Evolutionary conservation across 2,797 vertebrate species (phyloP).

Genomic region (Rhabdomys pumilio): DNA sequence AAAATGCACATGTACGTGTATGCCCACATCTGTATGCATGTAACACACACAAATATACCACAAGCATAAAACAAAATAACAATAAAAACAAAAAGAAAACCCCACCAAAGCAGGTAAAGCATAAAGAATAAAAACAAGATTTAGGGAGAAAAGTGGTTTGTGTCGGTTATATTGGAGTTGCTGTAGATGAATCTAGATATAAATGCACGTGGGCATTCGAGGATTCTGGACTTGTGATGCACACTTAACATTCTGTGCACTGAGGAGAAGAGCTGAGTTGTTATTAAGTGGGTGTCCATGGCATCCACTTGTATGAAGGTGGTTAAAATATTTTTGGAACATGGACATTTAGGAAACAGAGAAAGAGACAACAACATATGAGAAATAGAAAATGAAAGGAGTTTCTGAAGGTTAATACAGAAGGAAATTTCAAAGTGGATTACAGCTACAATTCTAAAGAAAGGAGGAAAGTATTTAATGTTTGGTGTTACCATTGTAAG

Average conservation of each 20-base stretch:
- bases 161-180: slow-evolving; percentile 26
- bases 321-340: background rate
- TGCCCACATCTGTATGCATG: background rate
- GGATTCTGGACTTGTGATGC: background rate
- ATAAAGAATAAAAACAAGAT: background rate
- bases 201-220: background rate
- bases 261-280: background rate
- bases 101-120: too few relatives aligned
- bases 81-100: background rate
- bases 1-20: background rate
- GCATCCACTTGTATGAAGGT: background rate
- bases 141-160: slow-evolving; percentile 17
- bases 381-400: background rate
- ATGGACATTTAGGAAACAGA: background rate
- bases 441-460: background rate
- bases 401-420: background rate
- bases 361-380: background rate
- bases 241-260: background rate
- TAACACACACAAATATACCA: background rate
- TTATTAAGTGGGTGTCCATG: background rate
- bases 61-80: background rate
- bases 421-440: background rate
- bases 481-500: background rate
- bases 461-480: background rate
- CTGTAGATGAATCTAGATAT: background rate